A percentile compares a stretch with the other conserved stretches of the same genome.
phyloP scores from a whole-genome alignment of 2,888 invertebrate genomes.

The Brenthis ino region DNA sequence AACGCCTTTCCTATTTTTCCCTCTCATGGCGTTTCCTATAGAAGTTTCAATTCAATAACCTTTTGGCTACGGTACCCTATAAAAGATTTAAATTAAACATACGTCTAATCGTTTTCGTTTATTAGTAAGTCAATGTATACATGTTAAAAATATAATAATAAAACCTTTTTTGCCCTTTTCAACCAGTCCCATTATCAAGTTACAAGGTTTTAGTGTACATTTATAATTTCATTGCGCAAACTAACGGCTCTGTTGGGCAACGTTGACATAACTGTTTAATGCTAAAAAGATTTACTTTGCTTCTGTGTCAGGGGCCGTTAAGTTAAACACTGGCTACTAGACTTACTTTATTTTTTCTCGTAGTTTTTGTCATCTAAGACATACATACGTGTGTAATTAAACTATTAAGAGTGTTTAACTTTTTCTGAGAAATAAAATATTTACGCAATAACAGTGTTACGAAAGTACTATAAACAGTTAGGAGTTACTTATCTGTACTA shows the following conservation, averaged over 20 bases:
- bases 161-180: not conserved
- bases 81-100: too few species aligned
- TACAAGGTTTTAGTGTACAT: conserved; percentile 6
- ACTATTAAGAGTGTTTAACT: not conserved
- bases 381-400: conserved; percentile 6
- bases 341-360: conserved; percentile 9
- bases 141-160: not conserved
- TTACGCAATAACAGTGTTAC: too few species aligned
- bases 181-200: conserved; percentile 13
- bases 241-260: conserved; percentile 32
- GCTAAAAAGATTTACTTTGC: conserved; percentile 34
- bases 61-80: too few species aligned
- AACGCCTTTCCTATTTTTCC: too few species aligned
- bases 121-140: not conserved
- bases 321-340: conserved; percentile 16
- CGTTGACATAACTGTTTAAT: conserved; percentile 38
- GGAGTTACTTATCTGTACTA: too few species aligned
- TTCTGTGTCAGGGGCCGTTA: conserved; percentile 22
- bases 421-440: too few species aligned
- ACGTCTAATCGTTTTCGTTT: too few species aligned
- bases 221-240: conserved; percentile 29
- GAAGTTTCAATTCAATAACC: too few species aligned
- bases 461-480: too few species aligned
- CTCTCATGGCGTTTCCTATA: too few species aligned
- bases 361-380: conserved; percentile 1